phyloP scores from a whole-genome alignment of 2,113 vertebrate species.

The Microcebus tavaratra region DNA sequence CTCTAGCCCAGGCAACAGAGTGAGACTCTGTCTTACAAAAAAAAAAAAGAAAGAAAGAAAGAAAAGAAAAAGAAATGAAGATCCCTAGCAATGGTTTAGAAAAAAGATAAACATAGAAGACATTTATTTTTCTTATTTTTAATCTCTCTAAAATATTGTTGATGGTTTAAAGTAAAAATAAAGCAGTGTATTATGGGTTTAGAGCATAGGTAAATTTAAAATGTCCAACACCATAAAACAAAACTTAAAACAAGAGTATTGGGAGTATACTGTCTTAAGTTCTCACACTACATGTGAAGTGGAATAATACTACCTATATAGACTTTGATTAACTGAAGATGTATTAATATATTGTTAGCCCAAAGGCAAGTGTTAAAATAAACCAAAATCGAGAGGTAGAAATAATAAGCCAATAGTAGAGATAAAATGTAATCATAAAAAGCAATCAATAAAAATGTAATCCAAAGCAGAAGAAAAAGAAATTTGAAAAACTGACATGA shows the following conservation, averaged over 20 bases:
- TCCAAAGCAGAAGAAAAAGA: background rate
- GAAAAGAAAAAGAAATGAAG: background rate
- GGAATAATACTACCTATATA: background rate
- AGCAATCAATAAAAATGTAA: background rate
- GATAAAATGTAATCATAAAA: background rate
- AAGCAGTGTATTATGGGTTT: background rate
- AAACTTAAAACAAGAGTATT: background rate
- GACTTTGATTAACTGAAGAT: background rate
- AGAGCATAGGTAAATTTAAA: background rate
- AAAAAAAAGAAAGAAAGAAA: background rate
- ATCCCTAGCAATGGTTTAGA: background rate
- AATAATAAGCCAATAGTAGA: background rate
- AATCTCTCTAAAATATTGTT: background rate
- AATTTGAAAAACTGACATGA: background rate
- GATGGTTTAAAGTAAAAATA: background rate
- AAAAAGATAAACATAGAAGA: background rate
- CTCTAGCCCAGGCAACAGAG: too few species aligned
- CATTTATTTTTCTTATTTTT: background rate
- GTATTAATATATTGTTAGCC: background rate
- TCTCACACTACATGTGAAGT: background rate
- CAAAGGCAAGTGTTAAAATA: background rate
- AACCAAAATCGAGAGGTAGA: background rate
- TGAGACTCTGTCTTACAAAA: too few species aligned
- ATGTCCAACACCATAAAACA: background rate
- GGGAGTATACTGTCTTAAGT: background rate